phyloP scores from a whole-genome alignment of 1,140 invertebrate species.

The Bactericera cockerelli region DNA sequence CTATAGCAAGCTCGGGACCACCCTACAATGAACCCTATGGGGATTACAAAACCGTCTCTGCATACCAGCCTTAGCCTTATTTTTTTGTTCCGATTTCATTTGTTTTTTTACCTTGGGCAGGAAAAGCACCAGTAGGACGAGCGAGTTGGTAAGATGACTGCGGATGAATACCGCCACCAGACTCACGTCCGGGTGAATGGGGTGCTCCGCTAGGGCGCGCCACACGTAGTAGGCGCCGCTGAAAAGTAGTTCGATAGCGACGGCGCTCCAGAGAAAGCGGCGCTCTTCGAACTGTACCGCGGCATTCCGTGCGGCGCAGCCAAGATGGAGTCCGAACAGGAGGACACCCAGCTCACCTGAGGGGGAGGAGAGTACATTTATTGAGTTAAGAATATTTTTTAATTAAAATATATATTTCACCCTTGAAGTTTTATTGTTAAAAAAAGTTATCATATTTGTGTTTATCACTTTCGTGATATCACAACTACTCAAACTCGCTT shows the following conservation, averaged over 20 bases:
- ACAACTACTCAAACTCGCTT: no score
- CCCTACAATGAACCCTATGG: no score
- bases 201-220: slow-evolving; percentile 30
- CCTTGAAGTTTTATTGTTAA: no score
- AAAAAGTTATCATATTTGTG: no score
- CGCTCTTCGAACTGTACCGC: slow-evolving; percentile 63
- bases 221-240: slow-evolving; percentile 52
- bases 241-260: slow-evolving; percentile 55
- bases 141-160: slow-evolving; percentile 59
- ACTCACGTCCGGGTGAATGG: slow-evolving; percentile 44
- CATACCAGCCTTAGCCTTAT: no score
- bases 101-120: slow-evolving; percentile 44
- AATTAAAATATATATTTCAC: no score
- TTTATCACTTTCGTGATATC: no score
- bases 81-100: no score
- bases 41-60: no score
- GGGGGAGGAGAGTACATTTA: slow-evolving; percentile 17
- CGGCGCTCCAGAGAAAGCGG: slow-evolving; percentile 54
- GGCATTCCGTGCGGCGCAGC: slow-evolving; percentile 66
- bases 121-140: slow-evolving; percentile 57
- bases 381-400: neutral
- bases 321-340: slow-evolving; percentile 63
- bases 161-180: slow-evolving; percentile 51
- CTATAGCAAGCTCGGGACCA: no score
- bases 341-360: slow-evolving; percentile 68